Conservation (phyloP, 1,140 invertebrate genomes). For the Nilaparvata lugens region DNA sequence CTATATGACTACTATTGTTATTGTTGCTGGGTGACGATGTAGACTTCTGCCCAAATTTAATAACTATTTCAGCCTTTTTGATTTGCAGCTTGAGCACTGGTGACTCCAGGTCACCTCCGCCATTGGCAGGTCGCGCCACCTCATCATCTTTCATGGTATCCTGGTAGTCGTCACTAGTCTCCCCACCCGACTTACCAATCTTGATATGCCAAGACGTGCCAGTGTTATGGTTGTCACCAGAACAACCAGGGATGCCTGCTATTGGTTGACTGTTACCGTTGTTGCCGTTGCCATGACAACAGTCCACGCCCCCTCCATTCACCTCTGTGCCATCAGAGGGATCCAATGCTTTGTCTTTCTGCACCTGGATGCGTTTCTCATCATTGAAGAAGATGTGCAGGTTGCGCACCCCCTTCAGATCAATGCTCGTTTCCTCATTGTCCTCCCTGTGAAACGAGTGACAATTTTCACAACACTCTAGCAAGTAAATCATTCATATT, state of each 20-base stretch:
- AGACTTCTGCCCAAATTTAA: conserved; percentile 26
- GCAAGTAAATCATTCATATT: too few species aligned
- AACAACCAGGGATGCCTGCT: neutral
- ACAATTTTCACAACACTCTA: neutral
- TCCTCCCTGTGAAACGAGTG: conserved; percentile 4
- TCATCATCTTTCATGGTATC: neutral
- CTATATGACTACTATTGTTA: too few species aligned
- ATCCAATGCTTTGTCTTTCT: conserved; percentile 22
- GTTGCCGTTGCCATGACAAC: conserved; percentile 4
- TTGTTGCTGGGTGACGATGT: neutral
- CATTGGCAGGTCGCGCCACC: neutral
- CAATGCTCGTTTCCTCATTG: conserved; percentile 27
- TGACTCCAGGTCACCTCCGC: conserved; percentile 17
- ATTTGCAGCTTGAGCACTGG: conserved; percentile 30
- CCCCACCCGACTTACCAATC: conserved; percentile 20
- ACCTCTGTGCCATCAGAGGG: conserved; percentile 5
- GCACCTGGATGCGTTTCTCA: conserved; percentile 28
- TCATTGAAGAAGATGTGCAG: conserved; percentile 32
- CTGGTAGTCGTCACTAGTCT: too few species aligned
- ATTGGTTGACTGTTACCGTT: neutral
- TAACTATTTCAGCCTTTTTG: conserved; percentile 32
- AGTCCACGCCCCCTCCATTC: neutral
- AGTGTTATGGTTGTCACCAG: neutral
- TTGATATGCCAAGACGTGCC: conserved; percentile 27
- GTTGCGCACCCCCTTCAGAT: conserved; percentile 30